Evolutionary conservation across 1,140 invertebrate species (phyloP).

Genomic region (Drosophila melanica): DNA sequence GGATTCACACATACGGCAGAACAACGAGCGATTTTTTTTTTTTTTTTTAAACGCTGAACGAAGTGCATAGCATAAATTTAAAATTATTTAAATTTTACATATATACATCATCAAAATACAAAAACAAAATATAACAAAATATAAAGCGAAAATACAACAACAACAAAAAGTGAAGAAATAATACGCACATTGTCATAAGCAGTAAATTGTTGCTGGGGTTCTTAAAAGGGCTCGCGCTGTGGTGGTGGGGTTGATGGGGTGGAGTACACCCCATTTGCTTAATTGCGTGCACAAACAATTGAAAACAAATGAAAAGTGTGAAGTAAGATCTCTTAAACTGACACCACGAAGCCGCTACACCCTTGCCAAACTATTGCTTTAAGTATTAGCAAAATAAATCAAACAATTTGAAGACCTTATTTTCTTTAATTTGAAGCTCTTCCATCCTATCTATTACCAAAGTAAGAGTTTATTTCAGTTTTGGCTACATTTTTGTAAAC

Average conservation of each 20-base stretch:
- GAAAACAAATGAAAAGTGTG: too few relatives aligned
- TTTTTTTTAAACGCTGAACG: constrained; percentile 77
- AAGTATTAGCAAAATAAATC: neutral
- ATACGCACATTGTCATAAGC: constrained; percentile 59
- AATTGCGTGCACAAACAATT: too few relatives aligned
- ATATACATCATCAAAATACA: constrained; percentile 45
- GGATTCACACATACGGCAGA: constrained; percentile 38
- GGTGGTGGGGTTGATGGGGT: neutral
- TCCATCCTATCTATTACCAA: too few relatives aligned
- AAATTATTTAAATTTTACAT: constrained; percentile 80
- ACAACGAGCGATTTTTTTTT: constrained; percentile 81
- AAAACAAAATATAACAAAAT: constrained; percentile 36
- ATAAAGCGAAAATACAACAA: constrained; percentile 34
- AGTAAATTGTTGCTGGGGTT: constrained; percentile 7
- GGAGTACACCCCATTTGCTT: too few relatives aligned
- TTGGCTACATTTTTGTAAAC: too few relatives aligned
- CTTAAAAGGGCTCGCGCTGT: too few relatives aligned
- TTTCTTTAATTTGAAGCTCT: too few relatives aligned
- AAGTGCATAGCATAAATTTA: constrained; percentile 82
- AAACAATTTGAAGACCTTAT: too few relatives aligned
- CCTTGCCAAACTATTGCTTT: neutral
- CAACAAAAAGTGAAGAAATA: constrained; percentile 9
- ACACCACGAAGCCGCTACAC: too few relatives aligned
- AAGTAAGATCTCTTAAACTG: too few relatives aligned
- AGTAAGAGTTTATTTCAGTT: too few relatives aligned